Evolutionary conservation across 2,113 vertebrate species (phyloP).

Genomic region (Cheilinus undulatus): DNA sequence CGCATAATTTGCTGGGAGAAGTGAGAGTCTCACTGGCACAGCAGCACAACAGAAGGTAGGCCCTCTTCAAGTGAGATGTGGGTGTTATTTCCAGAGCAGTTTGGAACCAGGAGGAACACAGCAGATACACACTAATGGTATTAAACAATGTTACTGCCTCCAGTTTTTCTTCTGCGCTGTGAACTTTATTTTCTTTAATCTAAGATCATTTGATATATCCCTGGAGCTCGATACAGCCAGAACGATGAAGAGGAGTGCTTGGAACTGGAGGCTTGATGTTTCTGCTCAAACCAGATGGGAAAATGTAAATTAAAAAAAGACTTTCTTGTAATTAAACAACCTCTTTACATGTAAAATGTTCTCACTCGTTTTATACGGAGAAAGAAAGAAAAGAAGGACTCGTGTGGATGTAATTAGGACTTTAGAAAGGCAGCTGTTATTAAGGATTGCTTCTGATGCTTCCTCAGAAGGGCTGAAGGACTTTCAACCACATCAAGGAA

Average conservation of each 20-base stretch:
- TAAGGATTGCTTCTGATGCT: too few relatives aligned
- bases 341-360: not conserved
- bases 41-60: slow-evolving; percentile 51
- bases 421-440: too few relatives aligned
- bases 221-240: slow-evolving; percentile 2
- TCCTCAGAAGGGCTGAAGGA: too few relatives aligned
- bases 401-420: too few relatives aligned
- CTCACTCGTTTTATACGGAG: not conserved
- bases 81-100: slow-evolving; percentile 31
- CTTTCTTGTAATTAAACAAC: not conserved
- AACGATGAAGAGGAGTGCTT: not conserved
- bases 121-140: slow-evolving; percentile 2
- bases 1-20: slow-evolving; percentile 39
- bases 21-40: slow-evolving; percentile 31
- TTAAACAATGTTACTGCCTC: slow-evolving; percentile 16
- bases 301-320: not conserved
- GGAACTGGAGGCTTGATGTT: slow-evolving; percentile 6
- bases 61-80: slow-evolving; percentile 39
- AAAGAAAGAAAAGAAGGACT: not conserved
- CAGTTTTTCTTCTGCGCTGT: slow-evolving; percentile 24
- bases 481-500: too few relatives aligned
- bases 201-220: slow-evolving; percentile 22
- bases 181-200: slow-evolving; percentile 17
- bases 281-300: not conserved
- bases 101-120: slow-evolving; percentile 6